A percentile compares a stretch with the other conserved stretches of the same genome.
phyloP scores from a whole-genome alignment of 2,113 vertebrate species.

The Eulacestoma nigropectus region DNA sequence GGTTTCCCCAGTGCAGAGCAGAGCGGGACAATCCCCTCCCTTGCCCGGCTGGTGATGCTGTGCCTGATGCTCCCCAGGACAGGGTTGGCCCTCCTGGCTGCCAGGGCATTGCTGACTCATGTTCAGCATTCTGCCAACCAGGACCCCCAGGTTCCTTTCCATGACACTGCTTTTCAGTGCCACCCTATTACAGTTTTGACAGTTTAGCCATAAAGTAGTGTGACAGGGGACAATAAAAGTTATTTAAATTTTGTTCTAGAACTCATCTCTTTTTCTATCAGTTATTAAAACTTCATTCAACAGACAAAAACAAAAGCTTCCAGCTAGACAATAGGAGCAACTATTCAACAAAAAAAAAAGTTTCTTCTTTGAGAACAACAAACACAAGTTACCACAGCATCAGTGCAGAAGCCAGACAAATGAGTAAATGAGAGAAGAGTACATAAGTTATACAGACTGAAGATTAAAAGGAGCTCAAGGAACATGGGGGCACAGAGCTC shows the following conservation, averaged over 20 bases:
- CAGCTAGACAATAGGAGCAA: background rate
- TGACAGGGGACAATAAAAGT: background rate
- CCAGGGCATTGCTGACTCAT: background rate
- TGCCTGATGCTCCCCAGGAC: background rate
- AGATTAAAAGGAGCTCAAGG: background rate
- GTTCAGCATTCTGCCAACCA: background rate
- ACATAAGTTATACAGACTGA: background rate
- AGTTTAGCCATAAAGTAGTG: background rate
- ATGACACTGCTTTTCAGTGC: background rate
- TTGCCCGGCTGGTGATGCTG: rapidly evolving
- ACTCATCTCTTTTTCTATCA: background rate
- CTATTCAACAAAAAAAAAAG: background rate
- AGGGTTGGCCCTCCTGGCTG: rapidly evolving
- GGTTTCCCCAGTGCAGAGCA: rapidly evolving
- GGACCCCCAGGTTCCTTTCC: background rate
- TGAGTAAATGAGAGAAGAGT: background rate
- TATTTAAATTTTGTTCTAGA: background rate
- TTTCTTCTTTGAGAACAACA: background rate
- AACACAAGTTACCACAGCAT: background rate
- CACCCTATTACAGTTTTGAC: background rate
- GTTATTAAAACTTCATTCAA: background rate
- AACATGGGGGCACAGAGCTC: background rate
- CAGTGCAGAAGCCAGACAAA: background rate
- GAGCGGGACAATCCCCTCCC: background rate
- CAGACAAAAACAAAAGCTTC: background rate